Percentiles rank a stretch among this genome's conserved stretches.
These are phyloP conservation scores for Ryuthela nishihirai DNA, from an alignment of 2,888 invertebrate species.

Conservation along the genomic window DNA sequence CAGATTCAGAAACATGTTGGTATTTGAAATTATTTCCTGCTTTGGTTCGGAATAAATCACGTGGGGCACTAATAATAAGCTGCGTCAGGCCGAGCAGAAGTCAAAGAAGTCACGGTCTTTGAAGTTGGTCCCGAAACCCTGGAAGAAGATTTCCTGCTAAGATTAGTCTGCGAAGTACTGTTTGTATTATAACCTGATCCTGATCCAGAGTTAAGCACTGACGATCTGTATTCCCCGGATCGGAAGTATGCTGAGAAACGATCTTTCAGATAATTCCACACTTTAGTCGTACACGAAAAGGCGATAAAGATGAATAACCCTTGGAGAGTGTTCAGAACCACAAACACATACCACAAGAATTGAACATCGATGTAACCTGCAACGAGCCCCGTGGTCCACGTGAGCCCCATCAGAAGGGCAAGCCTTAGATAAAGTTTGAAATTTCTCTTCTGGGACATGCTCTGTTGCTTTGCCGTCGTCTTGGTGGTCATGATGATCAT, in stretches of 20 bases:
- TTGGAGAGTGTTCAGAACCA: conserved; percentile 54
- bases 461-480: conserved; percentile 22
- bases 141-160: conserved; percentile 7
- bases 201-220: conserved; percentile 7
- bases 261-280: conserved; percentile 37
- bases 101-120: too few species aligned
- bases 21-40: too few species aligned
- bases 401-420: conserved; percentile 55
- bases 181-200: conserved; percentile 13
- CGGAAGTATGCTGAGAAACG: background rate
- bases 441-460: conserved; percentile 15
- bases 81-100: too few species aligned
- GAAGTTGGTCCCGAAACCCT: too few species aligned
- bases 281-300: conserved; percentile 55
- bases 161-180: conserved; percentile 6
- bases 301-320: conserved; percentile 55
- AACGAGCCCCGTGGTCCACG: conserved; percentile 54
- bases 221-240: conserved; percentile 5
- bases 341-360: conserved; percentile 54
- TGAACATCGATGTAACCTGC: conserved; percentile 51
- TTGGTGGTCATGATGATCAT: conserved; percentile 53
- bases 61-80: too few species aligned
- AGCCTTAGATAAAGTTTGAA: conserved; percentile 52
- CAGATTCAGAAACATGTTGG: too few species aligned
- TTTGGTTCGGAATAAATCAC: too few species aligned